These are phyloP conservation scores for Panagrolaimus sp. DNA, from an alignment of 1,140 invertebrate genomes.

Conservation along the genomic window DNA sequence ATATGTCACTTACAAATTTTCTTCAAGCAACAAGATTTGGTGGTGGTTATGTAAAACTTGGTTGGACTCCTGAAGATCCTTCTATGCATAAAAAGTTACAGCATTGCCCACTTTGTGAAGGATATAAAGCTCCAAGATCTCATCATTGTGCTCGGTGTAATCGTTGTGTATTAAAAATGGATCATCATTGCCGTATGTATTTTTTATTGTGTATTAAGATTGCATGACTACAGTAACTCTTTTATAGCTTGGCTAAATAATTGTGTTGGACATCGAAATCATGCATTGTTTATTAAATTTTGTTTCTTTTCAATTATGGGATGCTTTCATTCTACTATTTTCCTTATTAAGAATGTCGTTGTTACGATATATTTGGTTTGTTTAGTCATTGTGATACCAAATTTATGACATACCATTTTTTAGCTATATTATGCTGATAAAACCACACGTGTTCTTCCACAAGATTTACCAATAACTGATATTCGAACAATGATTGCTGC, in stretches of 20 bases:
- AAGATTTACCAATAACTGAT: slow-evolving; percentile 56
- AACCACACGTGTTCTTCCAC: neutral
- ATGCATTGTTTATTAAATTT: slow-evolving; percentile 78
- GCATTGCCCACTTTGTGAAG: slow-evolving; percentile 77
- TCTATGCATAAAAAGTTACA: slow-evolving; percentile 70
- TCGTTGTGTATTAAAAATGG: slow-evolving; percentile 88
- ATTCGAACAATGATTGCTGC: slow-evolving; percentile 62
- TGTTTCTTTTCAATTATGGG: slow-evolving; percentile 80
- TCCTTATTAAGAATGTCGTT: slow-evolving; percentile 73
- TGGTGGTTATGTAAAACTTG: slow-evolving; percentile 73
- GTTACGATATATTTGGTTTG: slow-evolving; percentile 68
- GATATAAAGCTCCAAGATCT: slow-evolving; percentile 85
- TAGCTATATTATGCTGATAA: slow-evolving; percentile 52
- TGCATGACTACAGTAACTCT: slow-evolving; percentile 61
- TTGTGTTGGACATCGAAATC: slow-evolving; percentile 81
- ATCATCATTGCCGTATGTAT: slow-evolving; percentile 63
- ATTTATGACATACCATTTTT: slow-evolving; percentile 3
- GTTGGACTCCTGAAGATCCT: slow-evolving; percentile 61
- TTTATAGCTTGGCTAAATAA: slow-evolving; percentile 89
- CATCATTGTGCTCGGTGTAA: slow-evolving; percentile 95
- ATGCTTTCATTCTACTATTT: slow-evolving; percentile 73
- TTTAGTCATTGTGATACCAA: slow-evolving; percentile 19
- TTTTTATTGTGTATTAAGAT: neutral
- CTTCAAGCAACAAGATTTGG: slow-evolving; percentile 73
- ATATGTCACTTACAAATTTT: slow-evolving; percentile 78